These are phyloP conservation scores for Phrynocephalus forsythii DNA, from an alignment of 2,797 vertebrate genomes.

Conservation along the genomic window DNA sequence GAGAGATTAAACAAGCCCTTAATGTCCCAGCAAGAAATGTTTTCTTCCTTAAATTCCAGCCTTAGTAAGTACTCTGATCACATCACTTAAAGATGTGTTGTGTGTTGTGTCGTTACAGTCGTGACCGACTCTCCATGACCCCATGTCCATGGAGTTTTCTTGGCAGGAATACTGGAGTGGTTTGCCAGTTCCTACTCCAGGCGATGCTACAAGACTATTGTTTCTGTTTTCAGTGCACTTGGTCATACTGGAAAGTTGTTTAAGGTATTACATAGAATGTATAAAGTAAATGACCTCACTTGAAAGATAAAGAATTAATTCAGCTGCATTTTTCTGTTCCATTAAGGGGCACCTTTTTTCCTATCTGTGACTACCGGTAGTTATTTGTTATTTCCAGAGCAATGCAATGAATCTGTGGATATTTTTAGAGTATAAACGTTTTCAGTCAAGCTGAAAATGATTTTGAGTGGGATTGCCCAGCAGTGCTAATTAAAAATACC, in stretches of 20 bases:
- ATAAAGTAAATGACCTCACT: neutral
- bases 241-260: neutral
- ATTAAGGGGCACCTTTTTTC: neutral
- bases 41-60: conserved; percentile 5
- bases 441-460: neutral
- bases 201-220: too few relatives aligned
- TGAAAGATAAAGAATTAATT: neutral
- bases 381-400: neutral
- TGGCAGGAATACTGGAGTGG: too few relatives aligned
- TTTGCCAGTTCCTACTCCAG: too few relatives aligned
- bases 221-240: too few relatives aligned
- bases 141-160: too few relatives aligned
- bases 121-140: too few relatives aligned
- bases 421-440: neutral
- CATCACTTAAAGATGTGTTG: too few relatives aligned
- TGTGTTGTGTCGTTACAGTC: too few relatives aligned
- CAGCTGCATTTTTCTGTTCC: neutral
- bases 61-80: neutral
- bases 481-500: neutral
- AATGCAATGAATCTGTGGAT: neutral
- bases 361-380: conserved; percentile 21
- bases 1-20: conserved; percentile 1
- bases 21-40: conserved; percentile 17
- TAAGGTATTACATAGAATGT: neutral
- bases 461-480: neutral